These are phyloP conservation scores for Rafetus swinhoei DNA, from an alignment of 2,113 vertebrate species.

Conservation along the genomic window DNA sequence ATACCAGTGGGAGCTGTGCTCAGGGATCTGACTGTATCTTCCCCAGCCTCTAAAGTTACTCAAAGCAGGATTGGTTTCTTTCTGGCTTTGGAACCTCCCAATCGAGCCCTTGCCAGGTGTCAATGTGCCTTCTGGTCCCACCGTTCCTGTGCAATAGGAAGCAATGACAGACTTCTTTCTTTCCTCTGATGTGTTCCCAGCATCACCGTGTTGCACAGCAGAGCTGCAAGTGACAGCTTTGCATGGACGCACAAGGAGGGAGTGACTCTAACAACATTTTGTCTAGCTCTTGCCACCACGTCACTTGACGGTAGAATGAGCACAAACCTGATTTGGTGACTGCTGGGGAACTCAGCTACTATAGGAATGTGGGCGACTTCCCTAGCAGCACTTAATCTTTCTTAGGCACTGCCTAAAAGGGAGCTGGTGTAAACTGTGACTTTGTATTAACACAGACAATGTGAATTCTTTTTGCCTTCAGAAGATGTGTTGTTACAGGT, in stretches of 20 bases:
- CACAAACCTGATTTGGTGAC: not conserved
- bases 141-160: not conserved
- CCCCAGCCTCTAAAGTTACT: not conserved
- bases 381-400: not conserved
- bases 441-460: fast-evolving
- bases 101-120: not conserved
- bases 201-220: not conserved
- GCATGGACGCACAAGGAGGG: not conserved
- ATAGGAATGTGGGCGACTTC: not conserved
- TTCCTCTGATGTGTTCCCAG: not conserved
- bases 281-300: not conserved
- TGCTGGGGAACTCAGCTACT: not conserved
- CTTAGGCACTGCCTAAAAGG: not conserved
- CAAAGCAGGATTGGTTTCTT: not conserved
- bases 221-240: not conserved
- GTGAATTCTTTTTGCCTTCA: not conserved
- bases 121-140: not conserved
- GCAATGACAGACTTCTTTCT: not conserved
- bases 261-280: not conserved
- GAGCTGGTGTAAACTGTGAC: not conserved
- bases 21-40: not conserved
- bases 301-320: not conserved
- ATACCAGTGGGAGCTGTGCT: not conserved
- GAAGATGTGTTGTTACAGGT: not conserved
- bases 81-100: not conserved